phyloP scores from a whole-genome alignment of 2,888 invertebrate species.

The Dicycla oo region DNA sequence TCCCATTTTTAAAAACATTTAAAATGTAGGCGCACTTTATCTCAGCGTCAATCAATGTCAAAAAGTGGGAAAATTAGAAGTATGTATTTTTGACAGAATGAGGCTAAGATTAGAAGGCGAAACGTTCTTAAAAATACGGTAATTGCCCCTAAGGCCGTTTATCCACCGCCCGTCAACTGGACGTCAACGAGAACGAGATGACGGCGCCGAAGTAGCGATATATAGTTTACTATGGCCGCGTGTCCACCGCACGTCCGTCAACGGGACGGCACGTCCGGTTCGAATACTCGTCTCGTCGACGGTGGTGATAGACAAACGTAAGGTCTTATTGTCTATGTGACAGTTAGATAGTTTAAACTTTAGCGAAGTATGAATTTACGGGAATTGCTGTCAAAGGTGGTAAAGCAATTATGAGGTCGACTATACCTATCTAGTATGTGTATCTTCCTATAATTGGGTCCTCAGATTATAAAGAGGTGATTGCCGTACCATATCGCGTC shows the following conservation, averaged over 20 bases:
- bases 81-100: neutral
- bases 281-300: too few species aligned
- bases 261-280: too few species aligned
- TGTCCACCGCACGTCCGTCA: too few species aligned
- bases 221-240: too few species aligned
- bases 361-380: neutral
- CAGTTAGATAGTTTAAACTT: neutral
- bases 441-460: slow-evolving; percentile 3
- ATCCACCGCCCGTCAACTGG: too few species aligned
- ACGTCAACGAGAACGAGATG: too few species aligned
- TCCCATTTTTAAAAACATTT: neutral
- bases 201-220: too few species aligned
- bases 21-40: neutral
- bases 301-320: too few species aligned
- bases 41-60: too few species aligned
- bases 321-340: too few species aligned
- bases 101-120: neutral
- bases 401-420: neutral
- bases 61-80: too few species aligned
- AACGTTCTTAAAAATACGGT: neutral
- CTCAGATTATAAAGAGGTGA: slow-evolving; percentile 6
- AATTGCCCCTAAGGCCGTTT: too few species aligned
- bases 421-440: slow-evolving; percentile 17
- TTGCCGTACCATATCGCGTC: slow-evolving; percentile 28
- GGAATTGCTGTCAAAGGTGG: neutral